Evolutionary conservation across 1,140 invertebrate species (phyloP).

Genomic region (Sipha flava): DNA sequence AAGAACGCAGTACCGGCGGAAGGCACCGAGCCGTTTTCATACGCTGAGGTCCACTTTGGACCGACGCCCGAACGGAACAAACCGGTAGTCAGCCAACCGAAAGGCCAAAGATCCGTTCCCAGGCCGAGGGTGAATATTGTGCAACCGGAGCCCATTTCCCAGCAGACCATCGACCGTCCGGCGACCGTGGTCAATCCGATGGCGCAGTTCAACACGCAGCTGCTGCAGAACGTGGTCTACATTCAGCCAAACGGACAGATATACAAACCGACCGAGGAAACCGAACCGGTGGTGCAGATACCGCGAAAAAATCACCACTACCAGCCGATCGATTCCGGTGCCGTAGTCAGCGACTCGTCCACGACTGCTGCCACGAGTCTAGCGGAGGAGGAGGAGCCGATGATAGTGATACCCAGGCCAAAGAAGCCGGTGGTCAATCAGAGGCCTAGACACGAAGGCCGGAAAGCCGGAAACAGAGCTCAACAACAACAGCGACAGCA

Average conservation of each 20-base stretch:
- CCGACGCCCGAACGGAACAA: neutral
- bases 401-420: constrained; percentile 34
- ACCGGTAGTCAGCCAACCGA: neutral
- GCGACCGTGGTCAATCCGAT: neutral
- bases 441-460: neutral
- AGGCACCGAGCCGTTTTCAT: neutral
- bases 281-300: constrained; percentile 10
- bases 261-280: neutral
- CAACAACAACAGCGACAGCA: neutral
- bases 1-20: neutral
- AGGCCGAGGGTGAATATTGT: neutral
- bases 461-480: constrained; percentile 8
- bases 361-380: neutral
- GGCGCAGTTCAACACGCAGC: neutral
- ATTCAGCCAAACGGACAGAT: neutral
- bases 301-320: neutral
- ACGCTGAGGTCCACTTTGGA: constrained; percentile 2
- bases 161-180: neutral
- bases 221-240: neutral
- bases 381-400: neutral
- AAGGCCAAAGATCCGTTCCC: constrained; percentile 2
- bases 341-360: neutral
- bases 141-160: neutral
- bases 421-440: constrained; percentile 9
- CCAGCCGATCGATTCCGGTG: neutral